A percentile compares a stretch with the other conserved stretches of the same genome.
Conservation (phyloP, 2,888 invertebrate genomes). For the Lycaena phlaeas region DNA sequence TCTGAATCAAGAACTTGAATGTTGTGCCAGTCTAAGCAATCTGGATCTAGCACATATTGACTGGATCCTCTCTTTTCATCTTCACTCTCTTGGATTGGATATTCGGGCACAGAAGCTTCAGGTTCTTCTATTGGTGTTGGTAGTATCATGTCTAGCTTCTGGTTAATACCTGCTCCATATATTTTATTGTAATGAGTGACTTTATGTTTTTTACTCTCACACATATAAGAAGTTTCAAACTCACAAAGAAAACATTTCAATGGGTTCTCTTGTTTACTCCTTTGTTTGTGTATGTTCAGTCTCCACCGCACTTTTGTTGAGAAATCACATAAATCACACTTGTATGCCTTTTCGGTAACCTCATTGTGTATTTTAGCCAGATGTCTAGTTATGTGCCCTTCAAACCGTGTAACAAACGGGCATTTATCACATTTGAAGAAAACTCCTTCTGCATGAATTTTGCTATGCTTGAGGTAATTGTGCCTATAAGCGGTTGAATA, state of each 20-base stretch:
- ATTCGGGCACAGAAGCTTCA: constrained; percentile 7
- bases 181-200: constrained; percentile 23
- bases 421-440: constrained; percentile 42
- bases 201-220: constrained; percentile 43
- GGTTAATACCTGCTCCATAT: constrained; percentile 15
- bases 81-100: background rate
- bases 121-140: constrained; percentile 11
- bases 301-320: constrained; percentile 41
- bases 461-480: constrained; percentile 25
- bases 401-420: constrained; percentile 37
- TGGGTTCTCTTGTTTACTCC: constrained; percentile 28
- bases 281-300: constrained; percentile 38
- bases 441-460: constrained; percentile 23
- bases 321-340: constrained; percentile 43
- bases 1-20: constrained; percentile 39
- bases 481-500: constrained; percentile 27
- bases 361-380: constrained; percentile 45
- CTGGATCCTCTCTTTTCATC: constrained; percentile 5
- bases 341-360: constrained; percentile 33
- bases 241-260: constrained; percentile 37
- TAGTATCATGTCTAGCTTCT: constrained; percentile 16
- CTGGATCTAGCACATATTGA: constrained; percentile 33
- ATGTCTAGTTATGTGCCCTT: constrained; percentile 45
- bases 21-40: constrained; percentile 36
- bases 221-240: constrained; percentile 37